Conservation (phyloP, 2,797 vertebrate species). For the Gymnothorax reevesii region DNA sequence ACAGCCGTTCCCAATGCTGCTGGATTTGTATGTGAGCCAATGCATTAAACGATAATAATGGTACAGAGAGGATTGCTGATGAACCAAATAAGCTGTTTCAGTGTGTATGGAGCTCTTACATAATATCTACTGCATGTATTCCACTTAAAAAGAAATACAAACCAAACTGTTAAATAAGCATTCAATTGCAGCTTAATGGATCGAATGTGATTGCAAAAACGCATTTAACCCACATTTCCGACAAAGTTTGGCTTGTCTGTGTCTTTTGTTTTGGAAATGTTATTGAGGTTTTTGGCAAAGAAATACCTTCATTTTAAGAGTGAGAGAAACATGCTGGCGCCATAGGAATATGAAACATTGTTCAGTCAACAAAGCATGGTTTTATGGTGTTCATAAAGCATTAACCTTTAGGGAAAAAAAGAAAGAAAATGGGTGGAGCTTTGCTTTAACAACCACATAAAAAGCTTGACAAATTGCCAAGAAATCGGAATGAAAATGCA, state of each 20-base stretch:
- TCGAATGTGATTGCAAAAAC: neutral
- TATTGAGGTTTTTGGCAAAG: neutral
- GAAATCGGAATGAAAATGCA: slow-evolving; percentile 1
- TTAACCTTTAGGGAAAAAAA: neutral
- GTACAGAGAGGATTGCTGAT: neutral
- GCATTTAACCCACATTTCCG: neutral
- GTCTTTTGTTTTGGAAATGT: neutral
- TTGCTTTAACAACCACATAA: neutral
- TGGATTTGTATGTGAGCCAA: neutral
- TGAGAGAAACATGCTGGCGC: neutral
- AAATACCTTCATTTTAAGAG: neutral
- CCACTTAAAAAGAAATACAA: neutral
- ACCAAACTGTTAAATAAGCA: neutral
- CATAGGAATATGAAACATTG: neutral
- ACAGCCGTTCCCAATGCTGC: neutral
- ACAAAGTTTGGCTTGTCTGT: neutral
- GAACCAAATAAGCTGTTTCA: neutral
- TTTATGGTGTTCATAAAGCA: neutral
- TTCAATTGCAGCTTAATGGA: neutral
- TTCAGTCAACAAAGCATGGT: neutral
- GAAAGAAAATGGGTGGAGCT: neutral
- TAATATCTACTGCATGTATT: neutral
- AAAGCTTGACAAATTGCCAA: neutral
- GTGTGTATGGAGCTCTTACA: neutral
- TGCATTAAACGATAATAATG: neutral